Evolutionary conservation across 1,140 invertebrate genomes (phyloP).

Genomic region (Sycophila sp.): DNA sequence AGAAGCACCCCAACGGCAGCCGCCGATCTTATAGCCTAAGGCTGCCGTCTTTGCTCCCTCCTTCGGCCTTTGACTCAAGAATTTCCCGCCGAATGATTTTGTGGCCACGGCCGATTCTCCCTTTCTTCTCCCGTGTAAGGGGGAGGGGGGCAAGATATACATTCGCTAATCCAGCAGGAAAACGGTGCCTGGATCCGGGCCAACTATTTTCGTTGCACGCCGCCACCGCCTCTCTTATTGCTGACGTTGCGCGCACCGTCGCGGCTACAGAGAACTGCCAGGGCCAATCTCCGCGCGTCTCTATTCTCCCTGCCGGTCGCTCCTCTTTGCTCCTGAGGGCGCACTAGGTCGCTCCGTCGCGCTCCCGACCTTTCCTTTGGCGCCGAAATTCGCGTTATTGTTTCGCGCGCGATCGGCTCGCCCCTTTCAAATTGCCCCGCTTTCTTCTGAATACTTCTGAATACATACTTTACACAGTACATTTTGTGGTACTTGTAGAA

Average conservation of each 20-base stretch:
- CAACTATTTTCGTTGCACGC: constrained; percentile 51
- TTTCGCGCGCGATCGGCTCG: neutral
- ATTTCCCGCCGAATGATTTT: constrained; percentile 3
- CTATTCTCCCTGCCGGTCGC: neutral
- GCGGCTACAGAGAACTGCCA: constrained; percentile 8
- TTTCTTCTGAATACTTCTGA: too few species aligned
- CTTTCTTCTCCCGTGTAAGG: neutral
- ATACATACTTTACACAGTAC: too few species aligned
- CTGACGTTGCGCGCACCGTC: constrained; percentile 42
- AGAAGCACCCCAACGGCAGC: too few species aligned
- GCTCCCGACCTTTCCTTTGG: too few species aligned
- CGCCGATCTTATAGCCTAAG: neutral
- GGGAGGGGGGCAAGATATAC: neutral
- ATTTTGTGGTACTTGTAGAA: too few species aligned
- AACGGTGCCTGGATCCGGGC: constrained; percentile 48
- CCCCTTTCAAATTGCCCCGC: too few species aligned
- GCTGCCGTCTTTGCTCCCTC: neutral
- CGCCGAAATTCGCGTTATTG: neutral
- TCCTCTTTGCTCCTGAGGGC: neutral
- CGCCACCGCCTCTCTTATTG: constrained; percentile 40
- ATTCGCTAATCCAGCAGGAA: constrained; percentile 50
- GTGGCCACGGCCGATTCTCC: neutral
- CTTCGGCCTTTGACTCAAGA: neutral
- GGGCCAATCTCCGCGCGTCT: constrained; percentile 28
- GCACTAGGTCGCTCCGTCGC: neutral